Percentiles rank a stretch among this genome's conserved stretches.
phyloP scores from a whole-genome alignment of 2,888 invertebrate genomes.

The Drosophila greeni region DNA sequence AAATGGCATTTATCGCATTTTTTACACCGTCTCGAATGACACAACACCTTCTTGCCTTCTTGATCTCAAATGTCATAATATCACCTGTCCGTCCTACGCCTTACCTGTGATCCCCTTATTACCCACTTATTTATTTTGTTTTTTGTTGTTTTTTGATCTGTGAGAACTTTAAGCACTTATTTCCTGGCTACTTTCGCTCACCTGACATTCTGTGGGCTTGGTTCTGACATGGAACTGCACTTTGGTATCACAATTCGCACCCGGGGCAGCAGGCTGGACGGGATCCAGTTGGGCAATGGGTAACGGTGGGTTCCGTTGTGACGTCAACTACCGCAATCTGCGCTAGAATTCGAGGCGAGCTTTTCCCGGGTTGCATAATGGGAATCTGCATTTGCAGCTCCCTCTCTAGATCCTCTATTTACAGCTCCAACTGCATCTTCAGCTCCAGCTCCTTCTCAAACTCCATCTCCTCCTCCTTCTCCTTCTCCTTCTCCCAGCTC shows the following conservation, averaged over 20 bases:
- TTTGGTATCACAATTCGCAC: slow-evolving; percentile 6
- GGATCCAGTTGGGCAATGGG: background rate
- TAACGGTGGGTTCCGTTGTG: slow-evolving; percentile 58
- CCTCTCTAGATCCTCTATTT: too few relatives aligned
- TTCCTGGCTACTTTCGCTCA: slow-evolving; percentile 31
- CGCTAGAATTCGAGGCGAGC: slow-evolving; percentile 56
- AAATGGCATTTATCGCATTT: slow-evolving; percentile 16
- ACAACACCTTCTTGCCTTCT: slow-evolving; percentile 35
- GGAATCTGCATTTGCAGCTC: slow-evolving; percentile 17
- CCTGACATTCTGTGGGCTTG: slow-evolving; percentile 31
- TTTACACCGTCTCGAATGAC: slow-evolving; percentile 16
- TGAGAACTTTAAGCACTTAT: slow-evolving; percentile 6
- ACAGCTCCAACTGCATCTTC: background rate
- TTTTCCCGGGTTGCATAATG: slow-evolving; percentile 39
- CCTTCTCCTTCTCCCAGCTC: too few relatives aligned
- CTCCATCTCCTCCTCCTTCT: background rate
- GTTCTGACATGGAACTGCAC: slow-evolving; percentile 19
- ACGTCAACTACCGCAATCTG: slow-evolving; percentile 70
- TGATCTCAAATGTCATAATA: slow-evolving; percentile 33
- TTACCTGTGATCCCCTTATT: background rate
- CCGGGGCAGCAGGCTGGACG: slow-evolving; percentile 2
- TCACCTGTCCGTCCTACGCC: slow-evolving; percentile 36
- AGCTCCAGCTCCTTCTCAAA: slow-evolving; percentile 4
- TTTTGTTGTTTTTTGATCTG: background rate
- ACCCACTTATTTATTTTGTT: background rate